Evolutionary conservation across 2,888 invertebrate genomes (phyloP), one percentile per base, ranked within the genome.

Genomic region (Megamerina dolium): DNA sequence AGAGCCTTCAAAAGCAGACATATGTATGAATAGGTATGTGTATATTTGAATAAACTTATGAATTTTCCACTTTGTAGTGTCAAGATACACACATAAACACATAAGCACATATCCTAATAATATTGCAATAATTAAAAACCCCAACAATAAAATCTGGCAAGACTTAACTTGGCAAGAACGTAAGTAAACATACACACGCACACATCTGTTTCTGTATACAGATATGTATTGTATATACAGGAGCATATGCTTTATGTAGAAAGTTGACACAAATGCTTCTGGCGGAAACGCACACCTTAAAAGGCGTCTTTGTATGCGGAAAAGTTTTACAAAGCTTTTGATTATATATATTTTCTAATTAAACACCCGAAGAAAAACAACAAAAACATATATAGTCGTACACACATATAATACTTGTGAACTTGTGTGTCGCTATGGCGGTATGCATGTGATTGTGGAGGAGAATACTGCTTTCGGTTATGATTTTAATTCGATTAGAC

Each of bases 401-500:
- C 17, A 41, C 39, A 21, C 12, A 31, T 16, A 37, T 17, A 35
- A 17, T 20, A 18, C 21, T 27, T 27, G 20, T 37, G 27, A 13
- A 14, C 27, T 32, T 13, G 13, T 31, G 13, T 14, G n/a, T 31
- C 8, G 8, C 5, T 31, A 8, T 31, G 31, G 8, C 5, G 8
- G 13, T 14, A n/a, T n/a, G n/a, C n/a, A 8, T 8, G 31, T 31
- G 8, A 6, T 31, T 31, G n/a, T 13, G 36, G 10, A 17, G 5
- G 20, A n/a, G 42, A 39, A 44, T 41, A 46, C 18, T 38, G 56
- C 58, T 61, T 52, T 52, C 56, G 61, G 55, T 58, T 64, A 58
- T 61, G 64, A 66, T 66, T 70, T 69, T 70, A 69, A 69, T 70
- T 69, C 66, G 67, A 69, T 69, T 70, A 69, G 63, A 64, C 64